phyloP scores from a whole-genome alignment of 92 coral and sea anemone species.

The Zoanthus sansibaricus region DNA sequence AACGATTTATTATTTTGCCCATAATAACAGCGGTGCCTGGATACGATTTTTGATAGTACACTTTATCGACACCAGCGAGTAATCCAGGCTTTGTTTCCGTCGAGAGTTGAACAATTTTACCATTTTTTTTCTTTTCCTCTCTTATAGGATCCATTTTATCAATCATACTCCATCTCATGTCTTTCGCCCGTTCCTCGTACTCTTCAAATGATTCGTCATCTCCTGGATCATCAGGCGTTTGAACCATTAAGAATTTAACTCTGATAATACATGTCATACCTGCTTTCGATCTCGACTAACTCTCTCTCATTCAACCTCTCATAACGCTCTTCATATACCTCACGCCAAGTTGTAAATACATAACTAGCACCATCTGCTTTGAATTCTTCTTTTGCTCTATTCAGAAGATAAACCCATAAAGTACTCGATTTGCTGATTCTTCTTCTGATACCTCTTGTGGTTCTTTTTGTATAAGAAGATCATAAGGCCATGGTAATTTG shows the following conservation, averaged over 20 bases:
- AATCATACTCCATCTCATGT: neutral
- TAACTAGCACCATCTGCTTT: slow-evolving; percentile 31
- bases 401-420: slow-evolving; percentile 5
- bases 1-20: neutral
- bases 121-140: neutral
- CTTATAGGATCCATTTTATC: slow-evolving; percentile 25
- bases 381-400: neutral
- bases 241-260: neutral
- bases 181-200: neutral
- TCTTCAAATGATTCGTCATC: neutral
- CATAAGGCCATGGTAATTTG: no score
- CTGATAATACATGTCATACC: neutral
- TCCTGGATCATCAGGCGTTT: neutral
- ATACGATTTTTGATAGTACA: neutral
- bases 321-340: no score
- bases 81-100: slow-evolving; percentile 1
- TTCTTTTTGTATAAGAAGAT: no score
- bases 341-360: neutral
- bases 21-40: slow-evolving; percentile 17
- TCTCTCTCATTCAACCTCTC: neutral
- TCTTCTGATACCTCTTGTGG: no score
- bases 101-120: neutral
- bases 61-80: neutral
- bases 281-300: neutral
- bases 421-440: no score